phyloP scores from a whole-genome alignment of 2,797 vertebrate species.

The Eulemur mongoz region DNA sequence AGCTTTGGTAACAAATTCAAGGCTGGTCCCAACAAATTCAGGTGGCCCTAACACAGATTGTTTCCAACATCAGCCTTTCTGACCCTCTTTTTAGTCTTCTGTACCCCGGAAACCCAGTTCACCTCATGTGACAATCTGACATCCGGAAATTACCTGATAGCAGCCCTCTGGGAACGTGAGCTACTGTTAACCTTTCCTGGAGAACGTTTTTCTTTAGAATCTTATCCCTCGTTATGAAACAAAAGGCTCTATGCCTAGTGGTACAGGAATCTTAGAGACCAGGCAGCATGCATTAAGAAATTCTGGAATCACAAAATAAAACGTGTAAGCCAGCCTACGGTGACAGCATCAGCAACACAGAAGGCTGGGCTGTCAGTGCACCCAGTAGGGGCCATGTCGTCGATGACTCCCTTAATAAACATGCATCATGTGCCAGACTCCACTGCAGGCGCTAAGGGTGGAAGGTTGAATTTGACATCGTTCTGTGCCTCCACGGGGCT shows the following conservation, averaged over 20 bases:
- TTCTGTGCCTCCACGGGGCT: neutral
- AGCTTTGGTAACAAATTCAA: neutral
- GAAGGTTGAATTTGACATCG: neutral
- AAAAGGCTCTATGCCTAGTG: neutral
- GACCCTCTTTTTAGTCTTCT: neutral
- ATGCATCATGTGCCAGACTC: fast-evolving
- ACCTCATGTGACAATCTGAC: neutral
- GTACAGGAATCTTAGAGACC: neutral
- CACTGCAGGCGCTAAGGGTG: neutral
- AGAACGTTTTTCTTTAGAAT: neutral
- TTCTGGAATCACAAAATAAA: neutral
- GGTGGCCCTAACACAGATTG: neutral
- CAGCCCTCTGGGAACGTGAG: neutral
- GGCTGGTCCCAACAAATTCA: neutral
- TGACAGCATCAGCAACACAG: fast-evolving
- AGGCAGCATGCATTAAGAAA: neutral
- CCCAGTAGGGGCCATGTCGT: fast-evolving
- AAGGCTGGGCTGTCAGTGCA: neutral
- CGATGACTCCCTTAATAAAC: fast-evolving
- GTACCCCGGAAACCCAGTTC: neutral
- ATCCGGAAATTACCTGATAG: neutral
- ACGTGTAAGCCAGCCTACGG: fast-evolving
- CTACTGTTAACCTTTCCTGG: neutral
- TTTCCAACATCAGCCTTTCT: neutral
- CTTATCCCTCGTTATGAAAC: neutral